These are phyloP conservation scores for Cnemophilus loriae DNA, from an alignment of 2,113 vertebrate genomes.

Conservation along the genomic window DNA sequence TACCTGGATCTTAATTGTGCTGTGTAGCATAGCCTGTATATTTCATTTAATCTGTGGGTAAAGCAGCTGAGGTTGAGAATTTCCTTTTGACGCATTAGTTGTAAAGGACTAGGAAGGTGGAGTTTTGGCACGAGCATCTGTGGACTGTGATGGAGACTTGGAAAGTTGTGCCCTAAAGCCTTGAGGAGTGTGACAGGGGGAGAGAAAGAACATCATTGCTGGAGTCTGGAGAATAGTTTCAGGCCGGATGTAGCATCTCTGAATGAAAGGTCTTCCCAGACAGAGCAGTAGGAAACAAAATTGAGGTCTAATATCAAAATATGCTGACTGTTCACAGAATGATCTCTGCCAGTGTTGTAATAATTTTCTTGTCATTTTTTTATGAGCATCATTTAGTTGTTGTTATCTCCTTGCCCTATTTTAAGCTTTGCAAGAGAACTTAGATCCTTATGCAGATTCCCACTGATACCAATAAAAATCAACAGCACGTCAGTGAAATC, in stretches of 20 bases:
- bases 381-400: not conserved
- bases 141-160: not conserved
- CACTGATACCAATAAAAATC: not conserved
- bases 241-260: not conserved
- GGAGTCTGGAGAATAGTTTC: not conserved
- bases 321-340: not conserved
- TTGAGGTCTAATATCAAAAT: not conserved
- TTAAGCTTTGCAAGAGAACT: not conserved
- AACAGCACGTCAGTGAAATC: not conserved
- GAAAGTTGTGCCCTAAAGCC: not conserved
- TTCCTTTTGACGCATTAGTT: not conserved
- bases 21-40: not conserved
- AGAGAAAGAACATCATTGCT: not conserved
- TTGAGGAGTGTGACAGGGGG: not conserved
- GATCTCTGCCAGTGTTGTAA: not conserved
- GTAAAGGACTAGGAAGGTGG: not conserved
- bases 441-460: not conserved
- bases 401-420: not conserved
- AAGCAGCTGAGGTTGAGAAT: not conserved
- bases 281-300: not conserved
- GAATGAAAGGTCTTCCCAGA: not conserved
- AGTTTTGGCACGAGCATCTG: not conserved
- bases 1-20: not conserved
- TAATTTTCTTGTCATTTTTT: not conserved
- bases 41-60: not conserved